phyloP scores from a whole-genome alignment of 2,888 invertebrate species.

The Andrena chrysosceles region DNA sequence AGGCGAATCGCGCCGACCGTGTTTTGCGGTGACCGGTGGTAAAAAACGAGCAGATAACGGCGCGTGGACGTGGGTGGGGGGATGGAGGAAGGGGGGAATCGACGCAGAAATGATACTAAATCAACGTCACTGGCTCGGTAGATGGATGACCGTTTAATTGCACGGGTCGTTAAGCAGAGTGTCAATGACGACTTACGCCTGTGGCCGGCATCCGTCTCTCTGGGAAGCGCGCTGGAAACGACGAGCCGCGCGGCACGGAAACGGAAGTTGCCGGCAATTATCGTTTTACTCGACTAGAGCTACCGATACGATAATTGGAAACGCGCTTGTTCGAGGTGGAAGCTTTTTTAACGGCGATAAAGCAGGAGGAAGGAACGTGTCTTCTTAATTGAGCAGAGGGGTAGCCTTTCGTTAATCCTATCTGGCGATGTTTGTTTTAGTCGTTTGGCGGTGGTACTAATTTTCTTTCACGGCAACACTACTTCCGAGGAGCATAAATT shows the following conservation, averaged over 20 bases:
- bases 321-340: neutral
- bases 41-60: neutral
- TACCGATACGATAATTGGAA: constrained; percentile 19
- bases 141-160: constrained; percentile 59
- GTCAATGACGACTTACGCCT: constrained; percentile 58
- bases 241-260: neutral
- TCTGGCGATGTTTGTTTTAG: no score
- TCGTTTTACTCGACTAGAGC: neutral
- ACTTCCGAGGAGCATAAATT: no score
- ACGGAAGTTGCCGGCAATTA: constrained; percentile 25
- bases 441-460: no score
- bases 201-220: constrained; percentile 8
- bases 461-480: no score
- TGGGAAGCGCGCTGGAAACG: constrained; percentile 9
- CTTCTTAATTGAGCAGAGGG: no score
- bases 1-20: constrained; percentile 1
- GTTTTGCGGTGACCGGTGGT: neutral
- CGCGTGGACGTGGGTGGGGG: neutral
- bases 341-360: neutral
- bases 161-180: constrained; percentile 53
- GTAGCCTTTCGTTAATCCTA: no score
- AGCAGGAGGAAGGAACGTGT: neutral
- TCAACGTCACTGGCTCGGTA: constrained; percentile 41
- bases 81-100: neutral
- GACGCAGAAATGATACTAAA: constrained; percentile 47